These are phyloP conservation scores for Ceyx cyanopectus DNA, from an alignment of 2,113 vertebrate genomes.

Conservation along the genomic window DNA sequence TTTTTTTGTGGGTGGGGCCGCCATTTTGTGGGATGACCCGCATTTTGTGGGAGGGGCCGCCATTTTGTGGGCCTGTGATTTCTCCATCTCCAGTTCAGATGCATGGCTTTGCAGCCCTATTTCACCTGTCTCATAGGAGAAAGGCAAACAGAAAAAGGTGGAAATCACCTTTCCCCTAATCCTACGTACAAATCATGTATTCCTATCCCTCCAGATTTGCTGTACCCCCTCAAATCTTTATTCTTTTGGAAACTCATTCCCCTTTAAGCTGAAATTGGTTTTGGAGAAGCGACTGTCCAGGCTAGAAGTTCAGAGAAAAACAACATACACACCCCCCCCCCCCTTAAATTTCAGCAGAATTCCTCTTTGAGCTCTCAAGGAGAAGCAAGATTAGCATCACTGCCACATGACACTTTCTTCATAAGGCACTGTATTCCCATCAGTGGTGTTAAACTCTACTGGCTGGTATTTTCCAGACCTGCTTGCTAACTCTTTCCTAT, in stretches of 20 bases:
- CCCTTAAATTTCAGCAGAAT: neutral
- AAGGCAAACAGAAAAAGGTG: neutral
- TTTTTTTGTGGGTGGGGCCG: no score
- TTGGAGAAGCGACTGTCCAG: neutral
- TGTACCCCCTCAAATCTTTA: neutral
- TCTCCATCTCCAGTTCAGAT: neutral
- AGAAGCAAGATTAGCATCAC: neutral
- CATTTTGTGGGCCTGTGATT: no score
- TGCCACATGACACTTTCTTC: neutral
- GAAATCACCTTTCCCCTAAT: neutral
- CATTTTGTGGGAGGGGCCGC: no score
- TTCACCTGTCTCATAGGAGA: rapidly evolving
- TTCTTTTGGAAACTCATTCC: neutral
- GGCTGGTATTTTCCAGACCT: neutral
- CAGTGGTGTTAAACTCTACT: neutral
- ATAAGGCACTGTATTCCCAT: neutral
- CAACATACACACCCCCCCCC: no score
- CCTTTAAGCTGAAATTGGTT: neutral
- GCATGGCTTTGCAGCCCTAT: rapidly evolving
- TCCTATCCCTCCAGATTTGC: neutral
- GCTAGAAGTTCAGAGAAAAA: neutral
- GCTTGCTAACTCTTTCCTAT: neutral
- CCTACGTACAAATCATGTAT: no score
- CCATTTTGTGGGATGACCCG: no score
- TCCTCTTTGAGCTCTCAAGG: neutral